These are phyloP conservation scores for Podarcis siculus DNA, from an alignment of 2,797 vertebrate genomes.

Conservation along the genomic window DNA sequence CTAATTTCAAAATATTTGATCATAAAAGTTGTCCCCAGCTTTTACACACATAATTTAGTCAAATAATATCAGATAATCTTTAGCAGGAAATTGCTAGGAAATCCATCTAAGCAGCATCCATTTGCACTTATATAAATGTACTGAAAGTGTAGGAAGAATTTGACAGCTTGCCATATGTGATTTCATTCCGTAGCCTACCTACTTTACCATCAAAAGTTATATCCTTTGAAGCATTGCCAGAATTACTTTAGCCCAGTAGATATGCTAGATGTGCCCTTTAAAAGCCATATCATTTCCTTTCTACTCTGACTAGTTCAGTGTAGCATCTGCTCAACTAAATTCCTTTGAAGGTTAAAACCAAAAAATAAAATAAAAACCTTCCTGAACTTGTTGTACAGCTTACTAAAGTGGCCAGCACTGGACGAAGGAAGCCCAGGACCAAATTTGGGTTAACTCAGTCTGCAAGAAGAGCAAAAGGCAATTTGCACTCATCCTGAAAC, in stretches of 20 bases:
- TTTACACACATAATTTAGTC: conserved; percentile 80
- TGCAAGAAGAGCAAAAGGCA: conserved; percentile 52
- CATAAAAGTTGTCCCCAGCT: conserved; percentile 79
- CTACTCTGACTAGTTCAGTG: conserved; percentile 81
- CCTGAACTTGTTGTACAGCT: conserved; percentile 59
- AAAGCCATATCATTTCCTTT: conserved; percentile 84
- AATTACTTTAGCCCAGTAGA: conserved; percentile 82
- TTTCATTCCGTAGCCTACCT: conserved; percentile 93
- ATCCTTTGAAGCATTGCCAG: conserved; percentile 86
- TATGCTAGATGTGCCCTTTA: conserved; percentile 85
- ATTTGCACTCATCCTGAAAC: conserved; percentile 45
- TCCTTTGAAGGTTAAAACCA: conserved; percentile 82
- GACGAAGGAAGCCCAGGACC: conserved; percentile 63
- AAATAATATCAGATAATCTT: conserved; percentile 83
- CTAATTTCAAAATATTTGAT: conserved; percentile 84
- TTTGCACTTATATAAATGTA: conserved; percentile 97
- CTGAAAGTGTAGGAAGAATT: conserved; percentile 88
- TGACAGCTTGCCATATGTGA: conserved; percentile 93
- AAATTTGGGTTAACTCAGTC: conserved; percentile 49
- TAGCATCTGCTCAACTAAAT: conserved; percentile 85
- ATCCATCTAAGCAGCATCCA: conserved; percentile 83
- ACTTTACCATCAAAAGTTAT: conserved; percentile 87
- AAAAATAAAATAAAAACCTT: background rate
- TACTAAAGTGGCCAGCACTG: conserved; percentile 59
- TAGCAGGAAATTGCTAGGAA: conserved; percentile 79